Evolutionary conservation across 2,797 vertebrate genomes (phyloP).

Genomic region (Siniperca obscura): DNA sequence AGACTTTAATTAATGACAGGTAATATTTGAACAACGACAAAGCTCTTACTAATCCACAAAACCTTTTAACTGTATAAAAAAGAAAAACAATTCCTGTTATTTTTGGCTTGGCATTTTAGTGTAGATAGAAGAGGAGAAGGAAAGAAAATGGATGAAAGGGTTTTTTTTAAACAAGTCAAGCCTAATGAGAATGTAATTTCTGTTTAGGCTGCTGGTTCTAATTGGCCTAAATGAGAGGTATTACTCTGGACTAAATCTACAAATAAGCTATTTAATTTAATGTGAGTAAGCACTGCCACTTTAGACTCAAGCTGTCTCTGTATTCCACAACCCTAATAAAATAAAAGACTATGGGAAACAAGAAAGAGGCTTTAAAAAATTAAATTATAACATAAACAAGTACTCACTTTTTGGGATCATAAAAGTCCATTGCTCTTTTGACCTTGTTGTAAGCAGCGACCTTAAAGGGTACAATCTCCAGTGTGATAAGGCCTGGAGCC

Average conservation of each 20-base stretch:
- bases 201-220: constrained; percentile 65
- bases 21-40: constrained; percentile 84
- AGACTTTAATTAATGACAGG: constrained; percentile 85
- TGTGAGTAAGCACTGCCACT: constrained; percentile 6
- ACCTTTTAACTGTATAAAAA: constrained; percentile 75
- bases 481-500: constrained; percentile 95
- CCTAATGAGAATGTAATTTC: constrained; percentile 59
- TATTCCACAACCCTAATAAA: constrained; percentile 21
- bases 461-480: constrained; percentile 98
- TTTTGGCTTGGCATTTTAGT: constrained; percentile 67
- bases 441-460: constrained; percentile 98
- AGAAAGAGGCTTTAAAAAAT: not conserved
- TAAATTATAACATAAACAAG: not conserved
- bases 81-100: constrained; percentile 74
- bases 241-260: constrained; percentile 46
- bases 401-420: constrained; percentile 93
- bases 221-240: constrained; percentile 56
- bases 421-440: constrained; percentile 97
- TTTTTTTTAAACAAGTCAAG: constrained; percentile 40
- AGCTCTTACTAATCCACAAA: constrained; percentile 77
- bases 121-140: constrained; percentile 51
- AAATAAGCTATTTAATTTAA: constrained; percentile 40
- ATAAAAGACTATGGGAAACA: constrained; percentile 8
- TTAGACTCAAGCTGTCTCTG: constrained; percentile 8
- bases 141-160: constrained; percentile 51